Evolutionary conservation across 1,140 invertebrate species (phyloP).

Genomic region (Aphis gossypii): DNA sequence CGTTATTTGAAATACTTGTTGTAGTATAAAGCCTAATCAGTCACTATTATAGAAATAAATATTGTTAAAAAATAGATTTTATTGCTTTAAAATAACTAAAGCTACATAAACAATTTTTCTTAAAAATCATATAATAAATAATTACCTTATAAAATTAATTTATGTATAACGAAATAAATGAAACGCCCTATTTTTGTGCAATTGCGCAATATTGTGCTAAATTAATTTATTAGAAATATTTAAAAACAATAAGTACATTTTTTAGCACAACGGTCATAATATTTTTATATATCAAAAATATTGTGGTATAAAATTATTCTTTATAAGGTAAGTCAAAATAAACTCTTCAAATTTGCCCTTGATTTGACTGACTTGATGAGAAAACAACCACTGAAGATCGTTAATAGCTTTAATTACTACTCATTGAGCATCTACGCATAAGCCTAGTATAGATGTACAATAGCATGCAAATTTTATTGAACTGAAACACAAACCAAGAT

Average conservation of each 20-base stretch:
- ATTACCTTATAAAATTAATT: background rate
- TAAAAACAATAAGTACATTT: background rate
- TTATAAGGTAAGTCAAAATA: conserved; percentile 2
- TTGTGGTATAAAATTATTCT: background rate
- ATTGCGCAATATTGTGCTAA: background rate
- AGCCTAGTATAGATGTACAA: conserved; percentile 22
- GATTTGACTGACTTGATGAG: conserved; percentile 49
- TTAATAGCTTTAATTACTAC: conserved; percentile 54
- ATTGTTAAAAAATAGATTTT: background rate
- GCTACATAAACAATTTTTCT: background rate
- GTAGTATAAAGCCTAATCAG: background rate
- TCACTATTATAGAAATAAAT: background rate
- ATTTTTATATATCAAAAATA: background rate
- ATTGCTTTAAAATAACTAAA: background rate
- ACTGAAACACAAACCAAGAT: conserved; percentile 45
- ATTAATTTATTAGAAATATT: background rate
- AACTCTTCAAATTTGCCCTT: conserved; percentile 54
- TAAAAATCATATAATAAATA: background rate
- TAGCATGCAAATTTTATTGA: conserved; percentile 56
- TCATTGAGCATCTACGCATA: conserved; percentile 54
- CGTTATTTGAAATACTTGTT: background rate
- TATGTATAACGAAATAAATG: background rate
- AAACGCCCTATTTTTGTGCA: background rate
- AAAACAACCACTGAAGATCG: conserved; percentile 55
- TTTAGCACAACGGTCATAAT: background rate